phyloP scores from a whole-genome alignment of 2,113 vertebrate genomes.

The Lophura nycthemera region DNA sequence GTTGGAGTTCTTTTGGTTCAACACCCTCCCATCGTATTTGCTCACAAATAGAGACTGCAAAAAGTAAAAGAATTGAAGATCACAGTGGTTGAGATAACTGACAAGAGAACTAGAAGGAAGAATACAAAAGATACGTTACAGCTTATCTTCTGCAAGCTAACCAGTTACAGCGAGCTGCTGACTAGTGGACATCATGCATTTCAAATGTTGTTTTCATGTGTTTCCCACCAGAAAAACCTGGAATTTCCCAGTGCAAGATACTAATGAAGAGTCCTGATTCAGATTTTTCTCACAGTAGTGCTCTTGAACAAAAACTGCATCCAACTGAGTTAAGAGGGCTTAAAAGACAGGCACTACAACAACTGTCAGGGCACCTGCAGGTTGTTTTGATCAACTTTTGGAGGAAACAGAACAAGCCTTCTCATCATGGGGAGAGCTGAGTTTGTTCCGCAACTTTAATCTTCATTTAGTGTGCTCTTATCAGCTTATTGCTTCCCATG shows the following conservation, averaged over 20 bases:
- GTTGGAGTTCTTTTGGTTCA: neutral
- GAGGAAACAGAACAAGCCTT: neutral
- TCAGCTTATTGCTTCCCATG: neutral
- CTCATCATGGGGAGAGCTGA: rapidly evolving
- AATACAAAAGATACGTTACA: neutral
- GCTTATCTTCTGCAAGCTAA: neutral
- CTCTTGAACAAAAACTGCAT: neutral
- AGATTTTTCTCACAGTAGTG: neutral
- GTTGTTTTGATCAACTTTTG: neutral
- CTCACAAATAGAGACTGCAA: neutral
- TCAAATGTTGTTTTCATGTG: neutral
- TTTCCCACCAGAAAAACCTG: neutral
- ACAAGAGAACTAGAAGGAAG: neutral
- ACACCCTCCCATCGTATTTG: neutral
- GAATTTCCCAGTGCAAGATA: neutral
- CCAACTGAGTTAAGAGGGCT: neutral
- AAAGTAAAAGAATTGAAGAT: neutral
- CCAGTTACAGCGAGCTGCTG: neutral
- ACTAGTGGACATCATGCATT: neutral
- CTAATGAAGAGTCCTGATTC: neutral
- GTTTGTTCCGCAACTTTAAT: neutral
- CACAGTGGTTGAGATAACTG: neutral
- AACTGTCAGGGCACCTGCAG: rapidly evolving
- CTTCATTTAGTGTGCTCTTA: neutral
- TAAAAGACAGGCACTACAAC: neutral